Base-by-base conservation (phyloP, 2,113 vertebrate species). In the Monarcha castaneiventris region DNA sequence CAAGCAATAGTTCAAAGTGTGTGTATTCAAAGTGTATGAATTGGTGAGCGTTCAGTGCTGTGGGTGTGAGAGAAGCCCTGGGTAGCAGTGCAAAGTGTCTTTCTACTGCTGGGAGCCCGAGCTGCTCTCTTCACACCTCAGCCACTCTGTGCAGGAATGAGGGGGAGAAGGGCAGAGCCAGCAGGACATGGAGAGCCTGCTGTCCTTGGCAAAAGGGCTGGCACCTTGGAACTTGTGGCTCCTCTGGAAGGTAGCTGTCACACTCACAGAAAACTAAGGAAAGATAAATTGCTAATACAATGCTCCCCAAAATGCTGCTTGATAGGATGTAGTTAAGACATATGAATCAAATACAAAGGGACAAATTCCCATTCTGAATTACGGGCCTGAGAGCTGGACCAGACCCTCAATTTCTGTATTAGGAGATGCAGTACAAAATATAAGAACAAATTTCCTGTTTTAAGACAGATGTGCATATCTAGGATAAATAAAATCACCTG, bases 71-170 rank as follows among this genome's bases (percentile, higher is more conserved):
- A 61, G 51, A 32, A 84, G 30, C 27, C 14, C 61, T 16, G 1
- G 0, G 26, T 30, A 84, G 37, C 52, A 56, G 46, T 1, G 11
- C 7, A 16, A 7, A 0, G 25, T n/a, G 41, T 74, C 78, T 35
- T 59, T 14, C 37, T 75, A 35, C 39, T 4, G 0, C 1, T 0
- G 0, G 32, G 56, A 71, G 33, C 27, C 37, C 41, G 39, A 19
- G 41, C 37, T 32, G 32, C 1, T 39, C 61, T 4, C 48, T 21
- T 8, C 64, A 13, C 32, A 13, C 10, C 54, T 21, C 2, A 0
- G 32, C 13, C 22, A 3, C 49, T 6, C 0, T 3, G 1, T 1
- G 37, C 3, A 25, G 33, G n/a, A 64, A 1, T 0, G 11, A 44
- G 52, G 58, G 68, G 58, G 52, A 87, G 77, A 55, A 90, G 62